Conservation (phyloP, 2,797 vertebrate genomes). For the Xenopus petersii region DNA sequence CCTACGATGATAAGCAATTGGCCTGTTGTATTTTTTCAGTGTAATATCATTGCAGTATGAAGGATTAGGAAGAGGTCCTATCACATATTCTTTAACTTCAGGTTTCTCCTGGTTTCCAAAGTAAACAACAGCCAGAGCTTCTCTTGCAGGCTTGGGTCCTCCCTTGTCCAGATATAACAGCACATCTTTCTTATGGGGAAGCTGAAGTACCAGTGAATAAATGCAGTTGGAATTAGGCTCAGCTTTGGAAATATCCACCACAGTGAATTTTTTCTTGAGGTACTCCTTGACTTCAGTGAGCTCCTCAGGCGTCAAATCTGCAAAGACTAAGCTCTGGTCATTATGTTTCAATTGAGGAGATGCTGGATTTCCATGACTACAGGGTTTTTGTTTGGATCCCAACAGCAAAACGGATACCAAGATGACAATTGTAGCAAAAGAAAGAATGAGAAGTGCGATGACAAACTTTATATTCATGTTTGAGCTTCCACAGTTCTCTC, state of each 20-base stretch:
- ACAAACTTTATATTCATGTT: slow-evolving; percentile 58
- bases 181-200: slow-evolving; percentile 73
- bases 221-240: slow-evolving; percentile 72
- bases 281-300: slow-evolving; percentile 70
- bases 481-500: not conserved
- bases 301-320: slow-evolving; percentile 71
- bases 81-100: slow-evolving; percentile 77
- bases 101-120: slow-evolving; percentile 62
- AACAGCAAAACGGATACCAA: slow-evolving; percentile 59
- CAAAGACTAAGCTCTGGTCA: slow-evolving; percentile 66
- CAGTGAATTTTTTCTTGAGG: slow-evolving; percentile 63
- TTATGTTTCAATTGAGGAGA: slow-evolving; percentile 13
- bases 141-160: slow-evolving; percentile 62
- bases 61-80: slow-evolving; percentile 72
- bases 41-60: slow-evolving; percentile 69
- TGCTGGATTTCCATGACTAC: slow-evolving; percentile 18
- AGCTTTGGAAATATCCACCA: slow-evolving; percentile 65
- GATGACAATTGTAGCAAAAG: slow-evolving; percentile 56
- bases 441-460: slow-evolving; percentile 56
- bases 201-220: slow-evolving; percentile 74
- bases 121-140: slow-evolving; percentile 78
- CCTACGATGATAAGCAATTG: slow-evolving; percentile 69
- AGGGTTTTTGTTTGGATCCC: slow-evolving; percentile 38
- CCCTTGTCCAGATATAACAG: slow-evolving; percentile 69
- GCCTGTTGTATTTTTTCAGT: slow-evolving; percentile 58